phyloP scores from a whole-genome alignment of 2,888 invertebrate species.

The Stenoptilia bipunctidactyla region DNA sequence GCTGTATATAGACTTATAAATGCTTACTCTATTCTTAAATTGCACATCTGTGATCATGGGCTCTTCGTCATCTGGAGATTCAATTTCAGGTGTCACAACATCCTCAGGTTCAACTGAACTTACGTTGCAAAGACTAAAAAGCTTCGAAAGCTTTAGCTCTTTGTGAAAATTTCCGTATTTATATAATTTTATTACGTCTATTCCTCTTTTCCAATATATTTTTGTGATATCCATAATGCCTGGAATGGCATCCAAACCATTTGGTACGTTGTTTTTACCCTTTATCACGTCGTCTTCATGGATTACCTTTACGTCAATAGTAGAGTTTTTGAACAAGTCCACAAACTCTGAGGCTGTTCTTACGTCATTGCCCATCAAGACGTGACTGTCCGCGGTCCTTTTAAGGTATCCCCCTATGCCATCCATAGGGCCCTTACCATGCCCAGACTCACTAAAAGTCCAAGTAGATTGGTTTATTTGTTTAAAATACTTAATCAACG shows the following conservation, averaged over 20 bases:
- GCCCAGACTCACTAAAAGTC: conserved; percentile 22
- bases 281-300: conserved; percentile 9
- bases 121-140: conserved; percentile 6
- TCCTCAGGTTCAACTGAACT: conserved; percentile 5
- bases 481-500: conserved; percentile 14
- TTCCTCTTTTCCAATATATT: conserved; percentile 13
- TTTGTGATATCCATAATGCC: conserved; percentile 19
- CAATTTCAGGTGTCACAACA: conserved; percentile 4
- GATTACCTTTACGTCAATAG: conserved; percentile 12
- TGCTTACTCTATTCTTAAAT: not conserved
- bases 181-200: conserved; percentile 10
- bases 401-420: conserved; percentile 28
- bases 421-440: conserved; percentile 25
- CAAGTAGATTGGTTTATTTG: conserved; percentile 14
- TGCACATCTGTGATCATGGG: conserved; percentile 7
- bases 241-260: conserved; percentile 14
- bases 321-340: conserved; percentile 14
- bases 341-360: conserved; percentile 16
- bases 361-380: conserved; percentile 15
- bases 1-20: conserved; percentile 7
- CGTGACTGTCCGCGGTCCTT: conserved; percentile 12
- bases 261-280: conserved; percentile 12
- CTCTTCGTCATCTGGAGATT: conserved; percentile 9
- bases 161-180: conserved; percentile 9
- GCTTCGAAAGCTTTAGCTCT: conserved; percentile 5